phyloP scores from a whole-genome alignment of 2,888 invertebrate species.

The Eretmocerus hayati region DNA sequence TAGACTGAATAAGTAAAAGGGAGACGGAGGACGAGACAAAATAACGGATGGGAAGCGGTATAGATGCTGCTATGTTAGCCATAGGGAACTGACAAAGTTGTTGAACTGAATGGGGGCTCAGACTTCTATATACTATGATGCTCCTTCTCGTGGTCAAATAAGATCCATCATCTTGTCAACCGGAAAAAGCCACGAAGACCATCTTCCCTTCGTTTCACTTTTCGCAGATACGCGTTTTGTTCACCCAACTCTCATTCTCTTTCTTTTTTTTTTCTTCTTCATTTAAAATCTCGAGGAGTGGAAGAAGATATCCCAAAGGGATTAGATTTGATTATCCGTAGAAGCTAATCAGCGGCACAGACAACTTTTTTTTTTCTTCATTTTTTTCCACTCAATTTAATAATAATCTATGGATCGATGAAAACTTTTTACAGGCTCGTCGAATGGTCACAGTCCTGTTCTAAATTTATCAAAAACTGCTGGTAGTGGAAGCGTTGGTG shows the following conservation, averaged over 20 bases:
- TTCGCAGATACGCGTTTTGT: constrained; percentile 17
- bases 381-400: no score
- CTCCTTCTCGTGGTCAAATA: constrained; percentile 37
- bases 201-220: constrained; percentile 19
- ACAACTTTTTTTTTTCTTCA: no score
- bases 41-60: constrained; percentile 21
- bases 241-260: no score
- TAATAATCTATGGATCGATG: not conserved
- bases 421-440: constrained; percentile 64
- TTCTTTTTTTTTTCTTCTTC: no score
- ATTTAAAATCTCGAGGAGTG: no score
- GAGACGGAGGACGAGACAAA: constrained; percentile 11
- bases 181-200: constrained; percentile 20
- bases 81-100: no score
- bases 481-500: constrained; percentile 65
- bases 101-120: constrained; percentile 29
- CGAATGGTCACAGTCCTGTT: constrained; percentile 86
- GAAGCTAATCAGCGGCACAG: no score
- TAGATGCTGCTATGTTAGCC: no score
- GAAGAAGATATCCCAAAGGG: no score
- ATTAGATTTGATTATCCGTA: no score
- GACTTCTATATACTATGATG: no score
- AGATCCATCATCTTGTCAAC: constrained; percentile 42
- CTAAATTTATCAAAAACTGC: constrained; percentile 86
- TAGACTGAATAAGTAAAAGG: constrained; percentile 1